These are phyloP conservation scores for Cheiracanthium punctorium DNA, from an alignment of 2,888 invertebrate species.

Conservation along the genomic window DNA sequence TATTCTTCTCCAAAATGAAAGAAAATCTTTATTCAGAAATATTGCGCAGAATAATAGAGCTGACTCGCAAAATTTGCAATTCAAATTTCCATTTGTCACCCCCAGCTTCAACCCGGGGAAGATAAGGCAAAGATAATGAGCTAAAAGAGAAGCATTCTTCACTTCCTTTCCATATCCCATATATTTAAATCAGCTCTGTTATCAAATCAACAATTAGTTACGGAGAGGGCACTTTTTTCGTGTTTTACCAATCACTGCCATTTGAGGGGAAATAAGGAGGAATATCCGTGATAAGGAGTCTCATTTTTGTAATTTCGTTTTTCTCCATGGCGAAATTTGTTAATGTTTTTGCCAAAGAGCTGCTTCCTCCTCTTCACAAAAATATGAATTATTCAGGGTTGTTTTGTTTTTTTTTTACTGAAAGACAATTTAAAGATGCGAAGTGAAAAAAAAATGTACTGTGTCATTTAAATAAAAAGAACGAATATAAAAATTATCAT, in stretches of 20 bases:
- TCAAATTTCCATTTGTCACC: constrained; percentile 13
- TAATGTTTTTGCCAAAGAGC: not conserved
- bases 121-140: not conserved
- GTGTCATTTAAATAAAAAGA: constrained; percentile 12
- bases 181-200: constrained; percentile 13
- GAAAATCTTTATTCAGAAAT: not conserved
- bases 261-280: not conserved
- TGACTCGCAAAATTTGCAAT: not conserved
- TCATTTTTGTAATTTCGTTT: constrained; percentile 3
- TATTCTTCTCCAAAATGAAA: not conserved
- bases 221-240: not conserved
- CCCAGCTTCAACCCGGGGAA: not conserved
- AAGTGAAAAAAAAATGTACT: not conserved
- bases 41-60: not conserved
- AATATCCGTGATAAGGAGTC: not conserved
- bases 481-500: not conserved
- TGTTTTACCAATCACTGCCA: not conserved
- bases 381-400: constrained; percentile 4
- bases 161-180: not conserved
- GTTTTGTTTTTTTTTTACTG: no score
- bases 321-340: not conserved
- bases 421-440: not conserved
- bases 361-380: not conserved
- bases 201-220: constrained; percentile 17
- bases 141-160: not conserved